phyloP scores from a whole-genome alignment of 2,113 vertebrate genomes.

The Chloebia gouldiae region DNA sequence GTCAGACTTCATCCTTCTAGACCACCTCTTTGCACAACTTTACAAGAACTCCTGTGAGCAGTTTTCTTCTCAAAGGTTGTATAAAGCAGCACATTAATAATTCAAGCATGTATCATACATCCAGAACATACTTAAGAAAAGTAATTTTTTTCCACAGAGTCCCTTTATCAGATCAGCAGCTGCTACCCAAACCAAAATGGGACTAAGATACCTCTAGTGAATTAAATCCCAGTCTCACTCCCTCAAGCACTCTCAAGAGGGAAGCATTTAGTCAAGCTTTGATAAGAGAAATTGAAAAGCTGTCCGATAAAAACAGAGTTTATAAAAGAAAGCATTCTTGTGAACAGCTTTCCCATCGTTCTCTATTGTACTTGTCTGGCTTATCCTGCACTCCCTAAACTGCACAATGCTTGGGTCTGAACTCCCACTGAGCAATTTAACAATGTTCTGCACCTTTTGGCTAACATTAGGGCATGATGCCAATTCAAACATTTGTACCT shows the following conservation, averaged over 20 bases:
- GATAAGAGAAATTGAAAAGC: neutral
- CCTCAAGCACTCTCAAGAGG: neutral
- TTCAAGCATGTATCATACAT: neutral
- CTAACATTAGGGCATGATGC: neutral
- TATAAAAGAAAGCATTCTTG: neutral
- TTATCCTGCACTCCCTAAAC: neutral
- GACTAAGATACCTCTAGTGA: neutral
- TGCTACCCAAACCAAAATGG: neutral
- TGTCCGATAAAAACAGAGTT: neutral
- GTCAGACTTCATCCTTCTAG: neutral
- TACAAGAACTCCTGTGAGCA: neutral
- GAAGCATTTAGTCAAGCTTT: neutral
- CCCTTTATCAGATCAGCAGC: neutral
- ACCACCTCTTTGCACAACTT: neutral
- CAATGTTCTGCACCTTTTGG: constrained; percentile 1
- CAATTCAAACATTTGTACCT: neutral
- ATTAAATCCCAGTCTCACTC: neutral
- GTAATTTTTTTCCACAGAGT: neutral
- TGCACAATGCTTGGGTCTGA: neutral
- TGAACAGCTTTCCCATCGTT: neutral
- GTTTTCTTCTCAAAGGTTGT: neutral
- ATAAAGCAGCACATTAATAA: neutral
- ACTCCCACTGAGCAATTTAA: neutral
- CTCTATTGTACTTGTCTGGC: neutral
- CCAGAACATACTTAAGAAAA: neutral